These are phyloP conservation scores for Dicranocentrus wangi DNA, from an alignment of 2,888 invertebrate genomes.

Conservation along the genomic window DNA sequence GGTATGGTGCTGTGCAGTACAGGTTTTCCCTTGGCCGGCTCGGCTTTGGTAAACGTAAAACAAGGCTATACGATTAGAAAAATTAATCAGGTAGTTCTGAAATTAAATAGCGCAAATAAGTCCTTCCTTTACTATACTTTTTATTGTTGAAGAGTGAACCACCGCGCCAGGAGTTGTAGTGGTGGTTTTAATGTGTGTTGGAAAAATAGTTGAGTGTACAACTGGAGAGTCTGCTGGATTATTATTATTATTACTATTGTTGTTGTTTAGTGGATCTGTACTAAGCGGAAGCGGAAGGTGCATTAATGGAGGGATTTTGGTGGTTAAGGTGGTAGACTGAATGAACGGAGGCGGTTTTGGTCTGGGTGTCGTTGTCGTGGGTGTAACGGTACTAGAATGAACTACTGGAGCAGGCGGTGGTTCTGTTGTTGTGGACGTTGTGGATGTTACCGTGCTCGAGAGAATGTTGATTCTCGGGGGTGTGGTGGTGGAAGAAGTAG, in stretches of 20 bases:
- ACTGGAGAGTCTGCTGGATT: no score
- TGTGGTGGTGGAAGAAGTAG: neutral
- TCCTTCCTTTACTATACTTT: no score
- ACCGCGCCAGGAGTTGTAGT: no score
- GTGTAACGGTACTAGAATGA: no score
- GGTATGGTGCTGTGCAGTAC: no score
- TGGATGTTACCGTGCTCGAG: neutral
- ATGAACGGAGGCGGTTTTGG: neutral
- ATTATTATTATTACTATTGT: neutral
- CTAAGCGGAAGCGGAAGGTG: neutral
- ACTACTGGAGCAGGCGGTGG: no score
- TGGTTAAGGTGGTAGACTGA: neutral
- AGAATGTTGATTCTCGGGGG: neutral
- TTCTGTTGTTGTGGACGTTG: neutral
- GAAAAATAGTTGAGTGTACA: conserved; percentile 4
- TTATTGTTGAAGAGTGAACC: no score
- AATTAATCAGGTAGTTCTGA: no score
- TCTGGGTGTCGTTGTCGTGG: neutral
- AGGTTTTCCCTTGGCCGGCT: neutral
- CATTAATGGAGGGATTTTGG: neutral
- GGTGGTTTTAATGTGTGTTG: no score
- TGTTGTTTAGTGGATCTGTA: neutral
- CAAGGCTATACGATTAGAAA: no score
- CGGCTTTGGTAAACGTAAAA: no score
- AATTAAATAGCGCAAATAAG: no score